A percentile compares a stretch with the other conserved stretches of the same genome.
These are phyloP conservation scores for Festucalex cinctus DNA, from an alignment of 2,113 vertebrate genomes.

Conservation along the genomic window DNA sequence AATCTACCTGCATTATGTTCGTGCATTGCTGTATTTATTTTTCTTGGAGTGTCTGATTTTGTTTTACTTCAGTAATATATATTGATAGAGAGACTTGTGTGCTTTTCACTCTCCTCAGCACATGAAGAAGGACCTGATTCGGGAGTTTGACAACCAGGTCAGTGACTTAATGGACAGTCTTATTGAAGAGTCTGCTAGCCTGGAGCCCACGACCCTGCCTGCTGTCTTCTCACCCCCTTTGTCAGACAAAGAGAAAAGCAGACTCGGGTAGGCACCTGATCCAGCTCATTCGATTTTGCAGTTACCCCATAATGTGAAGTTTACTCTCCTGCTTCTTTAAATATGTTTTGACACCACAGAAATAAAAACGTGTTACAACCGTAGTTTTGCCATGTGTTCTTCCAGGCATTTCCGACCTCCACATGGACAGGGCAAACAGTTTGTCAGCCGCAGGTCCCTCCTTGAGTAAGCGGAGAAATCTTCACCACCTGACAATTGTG, in stretches of 20 bases:
- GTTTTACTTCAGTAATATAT: background rate
- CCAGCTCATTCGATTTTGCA: too few species aligned
- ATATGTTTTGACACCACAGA: too few species aligned
- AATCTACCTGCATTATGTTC: background rate
- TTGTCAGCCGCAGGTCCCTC: conserved; percentile 83
- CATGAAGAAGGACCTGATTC: conserved; percentile 86
- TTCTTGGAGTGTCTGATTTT: background rate
- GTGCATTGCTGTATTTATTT: too few species aligned
- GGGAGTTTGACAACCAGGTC: conserved; percentile 86
- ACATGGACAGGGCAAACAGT: conserved; percentile 85
- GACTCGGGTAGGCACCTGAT: conserved; percentile 75
- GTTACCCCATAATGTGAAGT: too few species aligned
- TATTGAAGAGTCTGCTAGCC: conserved; percentile 79
- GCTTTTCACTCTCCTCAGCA: conserved; percentile 58
- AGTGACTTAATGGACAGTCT: conserved; percentile 86
- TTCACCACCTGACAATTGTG: background rate
- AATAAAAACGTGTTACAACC: background rate
- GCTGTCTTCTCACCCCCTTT: conserved; percentile 68
- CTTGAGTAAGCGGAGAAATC: conserved; percentile 83
- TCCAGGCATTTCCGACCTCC: conserved; percentile 75
- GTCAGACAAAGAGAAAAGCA: conserved; percentile 77
- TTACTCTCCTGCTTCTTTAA: too few species aligned
- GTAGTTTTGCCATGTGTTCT: conserved; percentile 7
- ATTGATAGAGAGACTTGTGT: background rate
- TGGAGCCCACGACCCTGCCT: conserved; percentile 75